Base-by-base conservation (phyloP, 2,113 vertebrate species). In the Scatophagus argus region DNA sequence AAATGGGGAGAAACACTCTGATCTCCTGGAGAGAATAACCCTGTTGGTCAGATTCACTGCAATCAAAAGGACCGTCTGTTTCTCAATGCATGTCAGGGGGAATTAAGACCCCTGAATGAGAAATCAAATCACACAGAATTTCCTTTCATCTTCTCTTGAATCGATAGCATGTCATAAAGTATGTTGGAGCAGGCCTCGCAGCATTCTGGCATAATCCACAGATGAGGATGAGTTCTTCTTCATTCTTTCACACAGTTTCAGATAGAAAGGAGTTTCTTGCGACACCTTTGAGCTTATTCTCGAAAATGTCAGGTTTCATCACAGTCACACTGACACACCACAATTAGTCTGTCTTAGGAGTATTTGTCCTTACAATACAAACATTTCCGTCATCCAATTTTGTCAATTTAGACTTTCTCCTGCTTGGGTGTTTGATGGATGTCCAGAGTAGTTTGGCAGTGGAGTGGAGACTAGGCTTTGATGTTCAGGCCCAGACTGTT, bases 101-200 rank as follows among this genome's bases (percentile, higher is more conserved):
- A 84, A 90, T 89, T 88, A 91, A 77, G 88, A 81, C 55, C 44
- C 56, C 80, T 77, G 84, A 85, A 89, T 86, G 86, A 91, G 81
- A 84, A 91, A 90, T 91, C 72, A 88, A 87, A 92, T 87, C 80
- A 79, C 81, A 88, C 87, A 87, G 88, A 66, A 72, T 77, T 80
- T 89, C 68, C 88, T 90, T 92, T 92, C 85, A 93, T 91, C 91
- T 88, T 65, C 73, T 69, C 79, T 79, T 62, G 81, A 91, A 90
- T 93, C 86, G n/a, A 87, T 88, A 82, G 73, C 75, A 79, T 88
- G 86, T 82, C 87, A 88, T 81, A 79, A 89, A 86, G 69, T 81
- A 81, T 89, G 82, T 88, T 68, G 39, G 82, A 79, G 80, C 52
- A 47, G 83, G 64, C 78, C 80, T 83, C 7, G 54, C 63, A 64